Percentiles rank a stretch among this genome's conserved stretches.
These are phyloP conservation scores for Ichneumoninae sp. DNA, from an alignment of 2,888 invertebrate species.

Conservation along the genomic window DNA sequence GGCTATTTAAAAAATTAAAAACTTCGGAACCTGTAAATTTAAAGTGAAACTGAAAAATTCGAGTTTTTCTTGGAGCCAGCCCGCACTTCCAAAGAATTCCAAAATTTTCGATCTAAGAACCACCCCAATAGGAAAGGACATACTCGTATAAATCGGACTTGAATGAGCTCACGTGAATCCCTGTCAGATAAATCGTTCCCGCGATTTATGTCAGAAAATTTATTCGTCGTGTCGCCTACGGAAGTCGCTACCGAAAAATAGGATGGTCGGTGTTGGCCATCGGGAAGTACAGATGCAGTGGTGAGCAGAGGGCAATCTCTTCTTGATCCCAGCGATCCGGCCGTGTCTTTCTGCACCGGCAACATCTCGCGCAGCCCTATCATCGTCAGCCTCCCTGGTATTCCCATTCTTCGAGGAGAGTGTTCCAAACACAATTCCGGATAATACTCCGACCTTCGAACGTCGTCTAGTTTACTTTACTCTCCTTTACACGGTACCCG, in stretches of 20 bases:
- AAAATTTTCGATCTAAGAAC: too few relatives aligned
- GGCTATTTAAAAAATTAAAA: too few relatives aligned
- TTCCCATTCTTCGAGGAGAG: constrained; percentile 39
- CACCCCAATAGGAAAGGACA: too few relatives aligned
- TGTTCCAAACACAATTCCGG: constrained; percentile 24
- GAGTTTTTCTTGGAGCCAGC: too few relatives aligned
- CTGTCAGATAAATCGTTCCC: too few relatives aligned
- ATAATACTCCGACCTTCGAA: constrained; percentile 37
- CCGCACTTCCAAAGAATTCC: too few relatives aligned
- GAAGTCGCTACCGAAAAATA: background rate
- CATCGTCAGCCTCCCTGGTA: constrained; percentile 26
- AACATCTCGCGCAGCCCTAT: background rate
- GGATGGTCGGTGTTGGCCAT: background rate
- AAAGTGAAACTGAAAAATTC: too few relatives aligned
- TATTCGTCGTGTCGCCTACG: too few relatives aligned
- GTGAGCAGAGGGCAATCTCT: background rate
- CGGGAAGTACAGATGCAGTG: background rate
- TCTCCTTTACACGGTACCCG: constrained; percentile 50
- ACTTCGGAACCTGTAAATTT: too few relatives aligned
- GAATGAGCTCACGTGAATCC: too few relatives aligned
- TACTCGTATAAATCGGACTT: too few relatives aligned
- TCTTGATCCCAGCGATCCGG: background rate
- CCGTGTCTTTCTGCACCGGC: background rate
- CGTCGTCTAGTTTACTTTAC: constrained; percentile 48
- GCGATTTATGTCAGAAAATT: too few relatives aligned